A percentile compares a stretch with the other conserved stretches of the same genome.
These are phyloP conservation scores for Heliocidaris erythrogramma DNA, from an alignment of 35 echinoderm and acorn worm species.

Conservation along the genomic window DNA sequence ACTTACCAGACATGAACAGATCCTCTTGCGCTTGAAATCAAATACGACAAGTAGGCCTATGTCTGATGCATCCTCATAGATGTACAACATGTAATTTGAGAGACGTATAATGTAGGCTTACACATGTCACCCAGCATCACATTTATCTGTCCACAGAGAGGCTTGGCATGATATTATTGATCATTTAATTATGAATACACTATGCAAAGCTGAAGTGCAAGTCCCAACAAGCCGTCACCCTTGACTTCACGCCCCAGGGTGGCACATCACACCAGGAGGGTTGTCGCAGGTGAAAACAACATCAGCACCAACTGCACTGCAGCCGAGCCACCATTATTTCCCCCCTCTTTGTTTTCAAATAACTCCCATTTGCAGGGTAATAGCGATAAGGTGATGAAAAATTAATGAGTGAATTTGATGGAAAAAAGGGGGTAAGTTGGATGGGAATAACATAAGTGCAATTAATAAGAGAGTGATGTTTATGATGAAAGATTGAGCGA, in stretches of 20 bases:
- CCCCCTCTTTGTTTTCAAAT: slow-evolving; percentile 7
- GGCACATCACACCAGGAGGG: not conserved
- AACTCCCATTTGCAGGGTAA: not conserved
- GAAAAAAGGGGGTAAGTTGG: not conserved
- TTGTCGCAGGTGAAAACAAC: not conserved
- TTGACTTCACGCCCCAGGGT: not conserved
- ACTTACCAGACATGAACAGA: no score
- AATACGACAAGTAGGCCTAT: no score
- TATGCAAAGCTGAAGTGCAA: no score
- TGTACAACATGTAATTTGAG: not conserved
- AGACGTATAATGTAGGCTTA: not conserved
- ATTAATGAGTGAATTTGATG: not conserved
- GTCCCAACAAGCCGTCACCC: not conserved
- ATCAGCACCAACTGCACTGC: not conserved
- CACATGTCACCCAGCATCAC: not conserved
- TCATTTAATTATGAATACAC: slow-evolving; percentile 4
- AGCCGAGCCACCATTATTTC: not conserved
- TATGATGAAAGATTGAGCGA: not conserved
- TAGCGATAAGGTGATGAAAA: not conserved
- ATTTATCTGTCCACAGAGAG: not conserved
- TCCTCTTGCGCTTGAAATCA: no score
- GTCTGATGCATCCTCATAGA: not conserved
- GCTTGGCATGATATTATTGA: not conserved
- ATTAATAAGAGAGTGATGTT: not conserved
- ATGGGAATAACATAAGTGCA: not conserved